Evolutionary conservation across 2,888 invertebrate genomes (phyloP), one percentile per base, ranked within the genome.

Genomic region (Prosopocoilus inquinatus): DNA sequence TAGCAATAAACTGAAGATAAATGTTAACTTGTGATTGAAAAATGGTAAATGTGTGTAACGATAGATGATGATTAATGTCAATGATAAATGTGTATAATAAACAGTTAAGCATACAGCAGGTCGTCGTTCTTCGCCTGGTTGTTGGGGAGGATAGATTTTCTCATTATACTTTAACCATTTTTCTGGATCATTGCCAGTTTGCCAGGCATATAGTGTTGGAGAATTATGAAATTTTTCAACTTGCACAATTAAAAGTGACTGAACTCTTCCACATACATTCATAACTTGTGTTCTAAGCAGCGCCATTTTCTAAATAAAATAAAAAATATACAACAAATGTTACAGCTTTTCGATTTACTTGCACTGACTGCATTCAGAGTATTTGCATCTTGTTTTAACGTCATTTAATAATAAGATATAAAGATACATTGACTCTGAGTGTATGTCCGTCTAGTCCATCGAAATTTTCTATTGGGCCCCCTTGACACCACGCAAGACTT

Each of bases 61-160:
- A n/a, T n/a, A n/a, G n/a, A n/a, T n/a, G n/a, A n/a, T n/a, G n/a
- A n/a, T n/a, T n/a, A n/a, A n/a, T n/a, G n/a, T n/a, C 12, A n/a
- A 15, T 13, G 3, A 28, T 28, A 28, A 28, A 28, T 4, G 5
- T 28, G 7, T 44, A 39, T 4, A 20, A 39, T 35, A 16, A 47
- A 50, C 41, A 36, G 44, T 3, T 48, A 34, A 39, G 67, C 86
- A 85, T 82, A 96, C 96, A 12, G 94, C 94, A 46, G 91, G 91
- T 72, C 95, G 81, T 35, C 82, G 84, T 70, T 86, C 84, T 73
- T 94, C 93, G 1, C 82, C 84, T 9, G 82, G 80, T 59, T 78
- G 69, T 76, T 90, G 91, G 20, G 94, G 92, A 13, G 93, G 90
- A 78, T 85, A 94, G 5, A 94, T 80, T 67, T 82, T 84, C 51